Base-by-base conservation (phyloP, 2,797 vertebrate species). In the Somateria mollissima region DNA sequence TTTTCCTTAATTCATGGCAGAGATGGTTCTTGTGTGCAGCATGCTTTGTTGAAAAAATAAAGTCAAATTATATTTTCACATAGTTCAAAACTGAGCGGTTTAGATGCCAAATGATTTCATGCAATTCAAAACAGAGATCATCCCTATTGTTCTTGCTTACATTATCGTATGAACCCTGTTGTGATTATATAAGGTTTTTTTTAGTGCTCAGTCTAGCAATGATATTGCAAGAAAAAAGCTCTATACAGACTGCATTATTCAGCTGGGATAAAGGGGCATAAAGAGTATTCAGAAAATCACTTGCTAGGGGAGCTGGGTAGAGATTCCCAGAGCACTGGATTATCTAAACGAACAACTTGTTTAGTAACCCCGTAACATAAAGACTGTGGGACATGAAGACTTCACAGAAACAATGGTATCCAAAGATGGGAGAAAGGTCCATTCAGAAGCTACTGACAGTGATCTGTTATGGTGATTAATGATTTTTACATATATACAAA, bases 1-100 rank as follows among this genome's bases (percentile, higher is more conserved):
- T 92, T 94, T 92, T 85, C 75, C 75, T 74, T 83, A 79, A 76
- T 72, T 84, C 24, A 17, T 36, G n/a, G 51, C 58, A 89, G 54
- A 60, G 51, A 84, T 32, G 20, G 24, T 24, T 93, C 7, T 90
- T 41, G 51, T 47, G 27, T 16, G 69, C 64, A 91, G 27, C 53
- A 36, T 27, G 4, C 8, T 92, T 32, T 57, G 21, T 8, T 84
- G 53, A 24, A 76, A 84, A 79, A 82, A 51, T 10, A 21, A 80
- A 80, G 21, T 76, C 60, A 39, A 49, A 36, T 60, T 71, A 20
- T 30, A 71, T 89, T 87, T 85, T 92, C 53, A 49, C 39, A 74
- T 4, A 32, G 20, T 65, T 92, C 43, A 85, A 47, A 80, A 89
- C 6, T 1, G 39, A 91, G 11, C 6, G 25, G 20, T 62, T 60